Evolutionary conservation across 2,797 vertebrate genomes (phyloP), one percentile per base, ranked within the genome.

Genomic region (Paguma larvata): DNA sequence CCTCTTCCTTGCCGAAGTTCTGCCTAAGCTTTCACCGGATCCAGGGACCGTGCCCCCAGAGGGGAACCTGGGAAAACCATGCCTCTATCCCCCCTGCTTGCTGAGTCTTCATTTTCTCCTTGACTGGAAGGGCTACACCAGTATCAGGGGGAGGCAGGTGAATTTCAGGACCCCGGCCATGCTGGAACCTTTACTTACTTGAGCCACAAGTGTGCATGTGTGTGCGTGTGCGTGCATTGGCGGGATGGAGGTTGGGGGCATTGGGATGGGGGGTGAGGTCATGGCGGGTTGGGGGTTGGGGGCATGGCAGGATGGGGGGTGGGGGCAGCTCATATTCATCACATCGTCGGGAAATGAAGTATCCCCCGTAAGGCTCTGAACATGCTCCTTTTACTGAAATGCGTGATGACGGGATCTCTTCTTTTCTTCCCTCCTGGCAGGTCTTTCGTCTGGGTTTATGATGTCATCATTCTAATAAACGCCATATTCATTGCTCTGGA

Each of bases 401-500:
- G 15, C 0, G 1, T 5, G 53, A 27, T 89, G 19, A 85, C 18
- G 51, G 23, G 27, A 3, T 91, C 11, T 23, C 4, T 86, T 94
- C 23, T 44, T 19, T 94, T 87, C 56, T 68, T 44, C 5, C 5
- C 41, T 53, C 80, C 77, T 85, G 56, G 75, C 98, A 99, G 99
- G 97, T 98, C 98, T 34, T 99, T 99, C 92, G 98, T 99, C n/a
- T 99, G 99, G 85, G 92, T 97, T 34, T 99, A 99, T 0, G 99
- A 99, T 97, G 92, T 99, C 32, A 99, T 99, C 97, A 99, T 99
- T 97, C 98, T 99, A 93, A 98, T 99, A 85, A 99, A 99, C 63
- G 99, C 99, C 0, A 98, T 99, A 86, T 99, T 99, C 98, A 99
- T 99, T 82, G 99, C 99, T 4, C 98, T 99, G 98, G 99, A 99